Evolutionary conservation across 2,113 vertebrate species (phyloP).

Genomic region (Eubucco bourcierii): DNA sequence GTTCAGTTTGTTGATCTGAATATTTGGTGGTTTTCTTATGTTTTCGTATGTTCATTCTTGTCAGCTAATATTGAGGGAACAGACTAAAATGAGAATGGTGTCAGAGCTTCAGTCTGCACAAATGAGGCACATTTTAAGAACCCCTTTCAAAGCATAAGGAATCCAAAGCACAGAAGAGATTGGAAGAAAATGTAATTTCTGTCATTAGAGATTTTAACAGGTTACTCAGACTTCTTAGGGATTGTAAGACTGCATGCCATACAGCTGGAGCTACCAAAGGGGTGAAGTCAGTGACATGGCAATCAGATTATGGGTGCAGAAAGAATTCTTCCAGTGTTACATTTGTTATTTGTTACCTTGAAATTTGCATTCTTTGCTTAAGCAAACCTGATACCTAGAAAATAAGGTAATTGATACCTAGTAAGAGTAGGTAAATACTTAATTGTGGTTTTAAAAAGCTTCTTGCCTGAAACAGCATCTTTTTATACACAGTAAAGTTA

Average conservation of each 20-base stretch:
- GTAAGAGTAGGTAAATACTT: background rate
- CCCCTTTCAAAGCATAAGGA: background rate
- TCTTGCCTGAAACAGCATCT: background rate
- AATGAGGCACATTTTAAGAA: background rate
- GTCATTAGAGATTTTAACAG: background rate
- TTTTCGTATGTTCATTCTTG: background rate
- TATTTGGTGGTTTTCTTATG: background rate
- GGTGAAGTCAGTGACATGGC: background rate
- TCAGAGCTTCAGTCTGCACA: background rate
- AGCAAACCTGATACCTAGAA: conserved; percentile 15
- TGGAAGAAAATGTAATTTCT: background rate
- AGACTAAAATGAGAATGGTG: background rate
- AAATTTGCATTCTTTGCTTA: conserved; percentile 28
- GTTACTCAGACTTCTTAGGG: background rate
- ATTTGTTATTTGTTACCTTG: background rate
- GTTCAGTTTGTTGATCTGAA: background rate
- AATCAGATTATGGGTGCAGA: background rate
- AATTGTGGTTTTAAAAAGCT: background rate
- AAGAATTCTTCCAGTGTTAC: background rate
- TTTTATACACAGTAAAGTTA: background rate
- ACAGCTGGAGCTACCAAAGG: background rate
- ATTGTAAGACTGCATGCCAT: background rate
- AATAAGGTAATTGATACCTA: background rate
- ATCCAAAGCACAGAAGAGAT: background rate
- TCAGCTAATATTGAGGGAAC: background rate